These are phyloP conservation scores for Poeciliopsis gracilis DNA, from an alignment of 2,797 vertebrate genomes.

Conservation along the genomic window DNA sequence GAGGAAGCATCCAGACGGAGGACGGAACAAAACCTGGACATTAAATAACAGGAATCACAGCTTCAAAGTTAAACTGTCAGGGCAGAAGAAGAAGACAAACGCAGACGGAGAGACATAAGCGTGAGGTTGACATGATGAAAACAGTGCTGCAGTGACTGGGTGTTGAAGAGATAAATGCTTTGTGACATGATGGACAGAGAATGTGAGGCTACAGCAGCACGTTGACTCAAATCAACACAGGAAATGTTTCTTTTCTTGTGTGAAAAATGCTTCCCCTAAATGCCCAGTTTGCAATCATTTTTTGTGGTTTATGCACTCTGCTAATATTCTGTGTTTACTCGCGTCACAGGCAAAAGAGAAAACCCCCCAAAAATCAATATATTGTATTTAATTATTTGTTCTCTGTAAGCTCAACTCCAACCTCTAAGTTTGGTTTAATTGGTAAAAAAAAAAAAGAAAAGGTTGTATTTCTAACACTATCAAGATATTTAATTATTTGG, in stretches of 20 bases:
- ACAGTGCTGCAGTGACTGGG: constrained; percentile 10
- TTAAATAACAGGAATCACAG: constrained; percentile 4
- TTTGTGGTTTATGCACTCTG: neutral
- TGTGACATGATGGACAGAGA: constrained; percentile 13
- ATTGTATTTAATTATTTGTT: neutral
- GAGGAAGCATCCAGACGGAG: neutral
- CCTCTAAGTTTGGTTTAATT: neutral
- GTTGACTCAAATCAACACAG: neutral
- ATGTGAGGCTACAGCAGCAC: neutral
- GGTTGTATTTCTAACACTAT: neutral
- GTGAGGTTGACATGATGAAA: constrained; percentile 15
- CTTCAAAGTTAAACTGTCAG: neutral
- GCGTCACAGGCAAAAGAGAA: neutral
- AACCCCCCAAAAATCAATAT: neutral
- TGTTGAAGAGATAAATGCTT: constrained; percentile 16
- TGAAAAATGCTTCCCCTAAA: neutral
- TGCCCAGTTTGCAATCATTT: neutral
- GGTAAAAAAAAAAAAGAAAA: neutral
- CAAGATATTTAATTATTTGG: neutral
- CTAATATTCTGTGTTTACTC: neutral
- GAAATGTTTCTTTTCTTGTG: too few relatives aligned
- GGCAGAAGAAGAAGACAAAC: constrained; percentile 16
- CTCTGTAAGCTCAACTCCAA: neutral
- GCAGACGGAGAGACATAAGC: constrained; percentile 14
- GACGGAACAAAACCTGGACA: neutral